phyloP scores from a whole-genome alignment of 2,797 vertebrate genomes.

The Sebastes oblongus region DNA sequence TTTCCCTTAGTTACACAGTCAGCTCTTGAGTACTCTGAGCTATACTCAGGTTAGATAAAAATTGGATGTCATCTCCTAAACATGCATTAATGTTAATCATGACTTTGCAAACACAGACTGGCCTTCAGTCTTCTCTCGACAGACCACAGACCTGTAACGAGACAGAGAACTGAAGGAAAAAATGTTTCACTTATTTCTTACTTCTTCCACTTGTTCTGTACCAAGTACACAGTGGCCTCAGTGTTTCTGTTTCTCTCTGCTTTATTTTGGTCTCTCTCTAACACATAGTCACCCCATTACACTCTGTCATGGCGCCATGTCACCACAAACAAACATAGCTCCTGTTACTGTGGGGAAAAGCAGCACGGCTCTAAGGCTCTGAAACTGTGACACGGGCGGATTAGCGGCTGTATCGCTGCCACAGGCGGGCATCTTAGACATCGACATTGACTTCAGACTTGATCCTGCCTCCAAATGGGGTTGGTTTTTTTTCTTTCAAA shows the following conservation, averaged over 20 bases:
- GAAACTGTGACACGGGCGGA: conserved; percentile 38
- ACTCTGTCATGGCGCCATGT: conserved; percentile 47
- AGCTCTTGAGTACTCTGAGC: neutral
- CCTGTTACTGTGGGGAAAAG: conserved; percentile 51
- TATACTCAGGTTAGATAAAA: neutral
- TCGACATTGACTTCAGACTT: conserved; percentile 1
- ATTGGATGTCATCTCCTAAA: neutral
- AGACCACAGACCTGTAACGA: neutral
- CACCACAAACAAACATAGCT: conserved; percentile 66
- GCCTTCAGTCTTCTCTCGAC: neutral
- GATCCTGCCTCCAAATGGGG: neutral
- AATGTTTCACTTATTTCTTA: neutral
- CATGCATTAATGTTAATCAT: neutral
- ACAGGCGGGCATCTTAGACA: conserved; percentile 22
- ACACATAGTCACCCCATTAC: conserved; percentile 43
- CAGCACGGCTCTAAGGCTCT: conserved; percentile 13
- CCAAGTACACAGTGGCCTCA: conserved; percentile 1
- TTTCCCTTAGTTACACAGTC: neutral
- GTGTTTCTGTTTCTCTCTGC: conserved; percentile 27
- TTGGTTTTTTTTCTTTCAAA: neutral
- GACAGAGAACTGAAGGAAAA: neutral
- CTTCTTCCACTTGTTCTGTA: conserved; percentile 5
- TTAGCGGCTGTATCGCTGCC: conserved; percentile 26
- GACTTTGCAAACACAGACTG: neutral
- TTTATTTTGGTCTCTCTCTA: conserved; percentile 38